Percentiles rank a stretch among this genome's conserved stretches.
Evolutionary conservation across 2,888 invertebrate genomes (phyloP).

Genomic region (Cosmia pyralina): DNA sequence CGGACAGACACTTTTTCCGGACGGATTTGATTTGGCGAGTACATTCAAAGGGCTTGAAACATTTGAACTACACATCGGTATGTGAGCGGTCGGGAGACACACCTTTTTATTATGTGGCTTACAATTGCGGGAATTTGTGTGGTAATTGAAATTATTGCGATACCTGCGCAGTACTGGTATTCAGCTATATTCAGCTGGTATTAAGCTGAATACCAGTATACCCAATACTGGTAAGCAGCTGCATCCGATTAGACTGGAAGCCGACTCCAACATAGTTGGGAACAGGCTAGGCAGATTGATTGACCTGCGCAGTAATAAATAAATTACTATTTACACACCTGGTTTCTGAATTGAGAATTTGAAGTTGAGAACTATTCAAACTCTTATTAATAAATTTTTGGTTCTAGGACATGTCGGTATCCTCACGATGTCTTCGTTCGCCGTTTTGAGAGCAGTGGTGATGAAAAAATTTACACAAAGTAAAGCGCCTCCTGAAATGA

Average conservation of each 20-base stretch:
- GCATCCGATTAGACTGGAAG: too few species aligned
- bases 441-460: too few species aligned
- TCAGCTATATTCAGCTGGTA: too few species aligned
- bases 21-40: background rate
- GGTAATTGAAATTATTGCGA: background rate
- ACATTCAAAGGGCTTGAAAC: constrained; percentile 1
- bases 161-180: background rate
- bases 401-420: too few species aligned
- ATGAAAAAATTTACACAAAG: too few species aligned
- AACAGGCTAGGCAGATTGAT: too few species aligned
- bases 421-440: too few species aligned
- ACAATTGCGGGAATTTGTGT: background rate
- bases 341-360: background rate
- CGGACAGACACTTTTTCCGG: background rate
- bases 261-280: too few species aligned
- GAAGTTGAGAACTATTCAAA: background rate
- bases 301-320: background rate
- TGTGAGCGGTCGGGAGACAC: background rate
- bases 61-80: background rate
- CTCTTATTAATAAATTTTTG: too few species aligned
- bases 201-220: too few species aligned
- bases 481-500: too few species aligned
- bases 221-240: too few species aligned
- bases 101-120: background rate
- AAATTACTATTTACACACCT: background rate